Percentiles rank a stretch among this genome's conserved stretches.
Conservation (phyloP, 2,888 invertebrate species). For the Melanophora roralis region DNA sequence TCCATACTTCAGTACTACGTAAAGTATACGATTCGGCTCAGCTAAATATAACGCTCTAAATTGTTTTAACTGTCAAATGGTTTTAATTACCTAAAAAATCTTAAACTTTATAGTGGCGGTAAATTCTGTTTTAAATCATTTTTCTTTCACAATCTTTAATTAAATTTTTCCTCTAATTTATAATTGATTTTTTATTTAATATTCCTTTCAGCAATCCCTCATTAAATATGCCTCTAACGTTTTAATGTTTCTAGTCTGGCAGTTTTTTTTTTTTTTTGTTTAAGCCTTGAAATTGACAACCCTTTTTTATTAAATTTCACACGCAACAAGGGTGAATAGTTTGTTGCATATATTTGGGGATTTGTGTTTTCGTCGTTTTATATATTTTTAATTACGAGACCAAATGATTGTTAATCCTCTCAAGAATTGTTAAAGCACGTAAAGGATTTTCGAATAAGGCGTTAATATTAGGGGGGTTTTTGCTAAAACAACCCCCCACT, state of each 20-base stretch:
- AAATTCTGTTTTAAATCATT: no score
- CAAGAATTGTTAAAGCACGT: constrained; percentile 40
- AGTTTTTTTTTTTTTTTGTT: neutral
- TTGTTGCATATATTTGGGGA: neutral
- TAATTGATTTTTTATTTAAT: constrained; percentile 10
- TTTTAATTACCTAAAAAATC: no score
- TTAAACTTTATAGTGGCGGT: no score
- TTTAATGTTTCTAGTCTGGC: neutral
- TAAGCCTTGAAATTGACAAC: constrained; percentile 17
- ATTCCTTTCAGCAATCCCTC: neutral
- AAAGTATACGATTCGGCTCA: no score
- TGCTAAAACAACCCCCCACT: neutral
- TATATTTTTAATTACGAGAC: constrained; percentile 31
- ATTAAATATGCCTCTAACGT: constrained; percentile 48
- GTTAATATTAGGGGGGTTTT: neutral
- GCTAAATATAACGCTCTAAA: no score
- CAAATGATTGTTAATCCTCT: constrained; percentile 43
- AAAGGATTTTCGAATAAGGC: neutral
- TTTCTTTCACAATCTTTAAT: neutral
- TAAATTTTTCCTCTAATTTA: neutral
- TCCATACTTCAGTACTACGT: no score
- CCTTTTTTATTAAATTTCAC: neutral
- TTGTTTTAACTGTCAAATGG: no score
- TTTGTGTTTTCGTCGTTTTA: neutral
- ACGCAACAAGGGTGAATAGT: neutral